Evolutionary conservation across 2,797 vertebrate genomes (phyloP), one percentile per base, ranked within the genome.

Genomic region (Pangasius krempfi): DNA sequence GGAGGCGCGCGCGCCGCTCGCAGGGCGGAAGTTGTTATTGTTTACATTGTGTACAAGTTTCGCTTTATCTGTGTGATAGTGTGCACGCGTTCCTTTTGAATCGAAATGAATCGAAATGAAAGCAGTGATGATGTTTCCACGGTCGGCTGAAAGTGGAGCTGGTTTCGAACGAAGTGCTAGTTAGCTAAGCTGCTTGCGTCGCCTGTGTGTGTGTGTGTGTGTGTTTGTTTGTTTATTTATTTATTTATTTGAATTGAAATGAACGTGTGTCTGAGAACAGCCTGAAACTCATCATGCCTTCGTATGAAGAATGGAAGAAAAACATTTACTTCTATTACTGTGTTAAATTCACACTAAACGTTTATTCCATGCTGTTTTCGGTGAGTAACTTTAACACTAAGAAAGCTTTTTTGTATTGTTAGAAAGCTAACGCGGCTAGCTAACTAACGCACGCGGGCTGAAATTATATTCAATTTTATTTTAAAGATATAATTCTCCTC

Each of bases 291-390:
- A 86, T 90, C 93, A 96, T 96, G 96, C 93, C 96, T 90, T 90
- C 95, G 84, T 96, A 96, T 91, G 94, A 94, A 58, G 94, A 96
- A 80, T 82, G 95, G 88, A 96, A 92, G 90, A 96, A 95, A 92
- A 96, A 92, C 92, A 95, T 94, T 92, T 92, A 93, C 91, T 96
- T 96, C 93, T 97, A 97, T 93, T 97, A 97, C 92, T 95, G 96
- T 92, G 94, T 97, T 91, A 97, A 97, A 93, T 97, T 97, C 90
- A 96, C 97, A 52, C 92, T 97, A 79, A 97, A 97, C 86, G 80
- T 97, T 89, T 97, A 97, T 92, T 96, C 97, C 27, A 97, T 97
- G 95, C 92, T 97, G 50, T 97, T 97, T 90, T 97, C 97, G 96
- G 97, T 97, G 93, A 96, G 96, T 96, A 30, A 10, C 37, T 27